phyloP scores from a whole-genome alignment of 2,888 invertebrate species.

The Syritta pipiens region DNA sequence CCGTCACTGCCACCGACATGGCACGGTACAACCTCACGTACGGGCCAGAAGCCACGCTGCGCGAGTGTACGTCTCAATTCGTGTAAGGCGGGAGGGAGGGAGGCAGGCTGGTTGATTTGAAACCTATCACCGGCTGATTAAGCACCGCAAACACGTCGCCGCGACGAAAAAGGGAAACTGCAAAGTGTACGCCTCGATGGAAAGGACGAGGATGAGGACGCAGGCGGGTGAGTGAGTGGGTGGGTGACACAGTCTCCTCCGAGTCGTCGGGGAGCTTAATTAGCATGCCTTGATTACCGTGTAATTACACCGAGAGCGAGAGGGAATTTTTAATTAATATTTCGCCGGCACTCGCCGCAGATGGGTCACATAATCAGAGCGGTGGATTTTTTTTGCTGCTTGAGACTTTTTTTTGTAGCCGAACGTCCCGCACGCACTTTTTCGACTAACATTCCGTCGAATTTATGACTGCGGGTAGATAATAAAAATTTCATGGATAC shows the following conservation, averaged over 20 bases:
- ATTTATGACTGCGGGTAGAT: slow-evolving; percentile 51
- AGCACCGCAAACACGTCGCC: slow-evolving; percentile 59
- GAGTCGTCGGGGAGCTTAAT: slow-evolving; percentile 54
- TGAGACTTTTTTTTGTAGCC: too few species aligned
- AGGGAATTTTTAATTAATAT: slow-evolving; percentile 67
- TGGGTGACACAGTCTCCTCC: slow-evolving; percentile 54
- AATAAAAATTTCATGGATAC: slow-evolving; percentile 49
- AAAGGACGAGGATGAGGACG: not conserved
- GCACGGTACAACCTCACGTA: slow-evolving; percentile 24
- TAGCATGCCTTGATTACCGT: slow-evolving; percentile 68
- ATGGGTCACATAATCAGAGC: slow-evolving; percentile 32
- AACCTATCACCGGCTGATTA: slow-evolving; percentile 65
- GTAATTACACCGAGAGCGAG: slow-evolving; percentile 65
- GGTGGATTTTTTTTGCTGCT: too few species aligned
- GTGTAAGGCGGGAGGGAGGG: slow-evolving; percentile 10
- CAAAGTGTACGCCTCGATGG: not conserved
- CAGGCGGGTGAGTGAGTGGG: not conserved
- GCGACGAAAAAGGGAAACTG: slow-evolving; percentile 28
- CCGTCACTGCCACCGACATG: not conserved
- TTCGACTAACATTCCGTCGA: slow-evolving; percentile 52
- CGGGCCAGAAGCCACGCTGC: not conserved
- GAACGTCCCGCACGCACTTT: slow-evolving; percentile 39
- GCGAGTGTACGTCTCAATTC: slow-evolving; percentile 44
- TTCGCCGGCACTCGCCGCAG: slow-evolving; percentile 37
- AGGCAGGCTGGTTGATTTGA: slow-evolving; percentile 46